phyloP scores from a whole-genome alignment of 1,140 invertebrate genomes.

The Bombus pyrosoma region DNA sequence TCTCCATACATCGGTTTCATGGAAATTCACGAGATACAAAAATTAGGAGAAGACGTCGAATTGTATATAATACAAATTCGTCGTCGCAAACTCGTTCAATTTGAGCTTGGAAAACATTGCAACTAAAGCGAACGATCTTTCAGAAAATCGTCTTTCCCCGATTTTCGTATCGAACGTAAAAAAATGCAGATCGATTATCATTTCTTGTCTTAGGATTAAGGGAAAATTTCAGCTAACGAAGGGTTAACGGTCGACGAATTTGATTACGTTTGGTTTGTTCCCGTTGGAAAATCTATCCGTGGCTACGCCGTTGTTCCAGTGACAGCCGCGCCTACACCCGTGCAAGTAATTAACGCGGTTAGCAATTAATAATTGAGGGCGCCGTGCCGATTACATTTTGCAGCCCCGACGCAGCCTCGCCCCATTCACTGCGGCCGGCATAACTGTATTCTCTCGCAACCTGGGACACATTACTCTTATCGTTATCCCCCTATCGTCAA shows the following conservation, averaged over 20 bases:
- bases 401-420: constrained; percentile 70
- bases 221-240: neutral
- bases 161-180: too few relatives aligned
- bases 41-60: too few relatives aligned
- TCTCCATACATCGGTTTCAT: too few relatives aligned
- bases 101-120: too few relatives aligned
- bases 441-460: constrained; percentile 66
- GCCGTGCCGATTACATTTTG: constrained; percentile 81
- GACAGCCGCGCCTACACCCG: constrained; percentile 73
- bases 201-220: too few relatives aligned
- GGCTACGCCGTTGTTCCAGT: constrained; percentile 72
- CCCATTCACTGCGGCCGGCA: constrained; percentile 59
- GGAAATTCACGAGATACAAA: too few relatives aligned
- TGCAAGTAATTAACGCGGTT: constrained; percentile 80
- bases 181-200: too few relatives aligned
- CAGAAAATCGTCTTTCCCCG: too few relatives aligned
- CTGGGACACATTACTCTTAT: constrained; percentile 71
- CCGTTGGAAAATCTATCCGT: constrained; percentile 58
- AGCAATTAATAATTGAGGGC: constrained; percentile 81
- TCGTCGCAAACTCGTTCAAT: too few relatives aligned
- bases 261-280: constrained; percentile 23
- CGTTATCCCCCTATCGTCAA: constrained; percentile 51
- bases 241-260: neutral
- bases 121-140: too few relatives aligned
- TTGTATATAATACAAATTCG: too few relatives aligned